Conservation (phyloP, 1,140 invertebrate genomes). For the Nasonia longicornis region DNA sequence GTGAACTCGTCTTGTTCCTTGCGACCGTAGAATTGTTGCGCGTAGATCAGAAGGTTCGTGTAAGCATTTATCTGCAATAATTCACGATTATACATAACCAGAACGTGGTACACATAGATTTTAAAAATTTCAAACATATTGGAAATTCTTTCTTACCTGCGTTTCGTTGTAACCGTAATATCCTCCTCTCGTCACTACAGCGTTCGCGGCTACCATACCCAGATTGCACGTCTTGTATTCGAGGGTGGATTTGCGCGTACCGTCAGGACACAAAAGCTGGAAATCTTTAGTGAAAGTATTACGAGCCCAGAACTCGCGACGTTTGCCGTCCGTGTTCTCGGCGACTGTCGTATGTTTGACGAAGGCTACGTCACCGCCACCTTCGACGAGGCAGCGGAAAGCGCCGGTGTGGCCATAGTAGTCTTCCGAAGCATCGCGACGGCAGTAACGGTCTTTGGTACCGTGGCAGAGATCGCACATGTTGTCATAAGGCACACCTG, state of each 20-base stretch:
- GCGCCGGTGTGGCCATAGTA: constrained; percentile 84
- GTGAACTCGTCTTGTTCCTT: constrained; percentile 88
- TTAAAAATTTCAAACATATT: neutral
- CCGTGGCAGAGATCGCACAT: constrained; percentile 96
- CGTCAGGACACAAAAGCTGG: constrained; percentile 93
- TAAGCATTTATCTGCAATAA: constrained; percentile 76
- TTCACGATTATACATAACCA: neutral
- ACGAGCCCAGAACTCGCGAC: constrained; percentile 92
- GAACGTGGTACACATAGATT: neutral
- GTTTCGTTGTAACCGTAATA: constrained; percentile 80
- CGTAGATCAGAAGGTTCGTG: constrained; percentile 89
- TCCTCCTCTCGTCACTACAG: constrained; percentile 87
- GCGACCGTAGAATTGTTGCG: constrained; percentile 90
- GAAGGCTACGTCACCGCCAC: constrained; percentile 95
- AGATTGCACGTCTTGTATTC: constrained; percentile 91
- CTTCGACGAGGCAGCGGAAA: constrained; percentile 81
- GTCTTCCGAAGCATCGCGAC: constrained; percentile 86
- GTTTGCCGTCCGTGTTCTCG: constrained; percentile 91
- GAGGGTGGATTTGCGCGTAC: constrained; percentile 81
- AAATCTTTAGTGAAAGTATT: constrained; percentile 93
- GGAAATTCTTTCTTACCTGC: constrained; percentile 60
- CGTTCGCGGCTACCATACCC: constrained; percentile 91
- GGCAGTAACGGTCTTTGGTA: constrained; percentile 83
- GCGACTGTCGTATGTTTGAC: constrained; percentile 92
- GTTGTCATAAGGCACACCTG: constrained; percentile 84